Percentiles rank a stretch among this genome's conserved stretches.
Conservation (phyloP, 2,888 invertebrate genomes). For the Eubasilissa splendida region DNA sequence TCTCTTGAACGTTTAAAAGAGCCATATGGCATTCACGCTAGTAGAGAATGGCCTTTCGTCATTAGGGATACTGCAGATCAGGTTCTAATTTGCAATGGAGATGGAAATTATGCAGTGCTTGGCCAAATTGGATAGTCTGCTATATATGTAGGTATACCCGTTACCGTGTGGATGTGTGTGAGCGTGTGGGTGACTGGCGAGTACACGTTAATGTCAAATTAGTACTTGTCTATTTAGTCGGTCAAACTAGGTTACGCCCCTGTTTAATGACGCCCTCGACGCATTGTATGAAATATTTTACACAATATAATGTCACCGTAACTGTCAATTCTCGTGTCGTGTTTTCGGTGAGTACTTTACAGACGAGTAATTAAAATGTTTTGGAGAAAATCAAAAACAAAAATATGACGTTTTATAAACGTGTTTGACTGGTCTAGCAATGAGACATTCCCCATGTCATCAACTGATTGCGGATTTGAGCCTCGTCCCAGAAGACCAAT, state of each 20-base stretch:
- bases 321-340: too few species aligned
- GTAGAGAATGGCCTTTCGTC: slow-evolving; percentile 14
- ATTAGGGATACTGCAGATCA: slow-evolving; percentile 11
- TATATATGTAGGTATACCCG: background rate
- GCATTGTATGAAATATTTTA: too few species aligned
- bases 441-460: too few species aligned
- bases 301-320: too few species aligned
- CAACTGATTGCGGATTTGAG: too few species aligned
- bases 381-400: too few species aligned
- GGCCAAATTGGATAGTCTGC: slow-evolving; percentile 35
- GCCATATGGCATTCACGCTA: background rate
- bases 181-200: background rate
- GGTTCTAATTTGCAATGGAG: slow-evolving; percentile 41
- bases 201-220: slow-evolving; percentile 12
- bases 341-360: too few species aligned
- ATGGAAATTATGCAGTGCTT: slow-evolving; percentile 46
- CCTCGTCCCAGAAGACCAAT: too few species aligned
- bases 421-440: too few species aligned
- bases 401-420: too few species aligned
- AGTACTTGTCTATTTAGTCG: slow-evolving; percentile 1
- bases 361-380: too few species aligned
- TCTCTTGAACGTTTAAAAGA: too few species aligned
- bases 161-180: slow-evolving; percentile 8
- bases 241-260: background rate
- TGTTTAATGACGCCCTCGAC: background rate